phyloP scores from a whole-genome alignment of 1,140 invertebrate genomes.

The Sinella curviseta region DNA sequence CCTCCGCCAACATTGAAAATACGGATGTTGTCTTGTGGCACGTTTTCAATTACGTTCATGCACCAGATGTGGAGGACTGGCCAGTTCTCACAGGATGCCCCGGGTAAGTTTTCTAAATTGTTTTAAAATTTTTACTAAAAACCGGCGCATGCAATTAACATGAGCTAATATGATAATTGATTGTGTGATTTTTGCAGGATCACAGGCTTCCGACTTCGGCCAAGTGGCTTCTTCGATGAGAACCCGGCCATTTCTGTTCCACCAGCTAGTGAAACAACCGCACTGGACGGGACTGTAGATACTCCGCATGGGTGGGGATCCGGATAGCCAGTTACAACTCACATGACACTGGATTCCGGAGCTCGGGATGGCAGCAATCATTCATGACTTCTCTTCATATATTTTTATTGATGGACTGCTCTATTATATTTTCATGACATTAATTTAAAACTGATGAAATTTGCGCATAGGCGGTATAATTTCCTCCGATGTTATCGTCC shows the following conservation, averaged over 20 bases:
- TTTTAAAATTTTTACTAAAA: background rate
- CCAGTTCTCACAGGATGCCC: background rate
- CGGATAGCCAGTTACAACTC: too few relatives aligned
- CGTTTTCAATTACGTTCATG: background rate
- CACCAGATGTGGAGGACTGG: conserved; percentile 3
- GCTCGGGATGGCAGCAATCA: too few relatives aligned
- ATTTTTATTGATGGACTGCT: too few relatives aligned
- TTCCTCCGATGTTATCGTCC: too few relatives aligned
- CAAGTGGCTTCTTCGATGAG: background rate
- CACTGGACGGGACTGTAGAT: background rate
- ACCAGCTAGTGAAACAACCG: background rate
- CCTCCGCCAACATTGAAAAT: background rate
- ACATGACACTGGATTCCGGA: too few relatives aligned
- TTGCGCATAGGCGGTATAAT: too few relatives aligned
- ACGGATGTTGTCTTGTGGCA: conserved; percentile 21
- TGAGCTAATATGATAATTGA: background rate
- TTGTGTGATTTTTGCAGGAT: background rate
- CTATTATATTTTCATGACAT: too few relatives aligned
- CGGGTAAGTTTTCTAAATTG: background rate
- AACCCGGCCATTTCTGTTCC: conserved; percentile 3
- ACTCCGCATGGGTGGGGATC: too few relatives aligned
- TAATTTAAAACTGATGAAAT: too few relatives aligned
- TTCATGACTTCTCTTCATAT: too few relatives aligned
- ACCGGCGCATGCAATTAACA: background rate
- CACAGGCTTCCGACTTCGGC: background rate